Percentiles rank a stretch among this genome's conserved stretches.
These are phyloP conservation scores for Disparrhopalites patrizii DNA, from an alignment of 2,888 invertebrate species.

Conservation along the genomic window DNA sequence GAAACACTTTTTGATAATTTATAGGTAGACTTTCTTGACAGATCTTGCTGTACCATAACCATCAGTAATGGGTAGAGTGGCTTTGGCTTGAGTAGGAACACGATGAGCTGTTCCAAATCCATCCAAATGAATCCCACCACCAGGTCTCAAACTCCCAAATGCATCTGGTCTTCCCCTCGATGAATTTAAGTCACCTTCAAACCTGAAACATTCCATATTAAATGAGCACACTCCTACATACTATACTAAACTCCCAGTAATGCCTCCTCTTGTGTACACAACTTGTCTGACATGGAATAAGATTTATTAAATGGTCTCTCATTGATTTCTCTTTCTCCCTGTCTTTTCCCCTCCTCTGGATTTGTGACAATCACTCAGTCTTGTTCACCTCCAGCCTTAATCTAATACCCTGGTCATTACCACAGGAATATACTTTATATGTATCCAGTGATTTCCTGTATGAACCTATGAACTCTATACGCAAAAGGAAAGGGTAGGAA, in stretches of 20 bases:
- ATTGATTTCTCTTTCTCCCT: constrained; percentile 11
- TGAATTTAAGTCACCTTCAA: constrained; percentile 34
- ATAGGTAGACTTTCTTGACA: constrained; percentile 49
- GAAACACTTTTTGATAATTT: constrained; percentile 35
- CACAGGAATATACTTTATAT: no score
- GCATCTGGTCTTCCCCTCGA: constrained; percentile 41
- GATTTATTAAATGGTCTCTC: constrained; percentile 23
- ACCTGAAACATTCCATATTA: constrained; percentile 21
- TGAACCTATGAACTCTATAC: no score
- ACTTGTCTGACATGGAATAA: no score
- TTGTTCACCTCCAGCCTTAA: background rate
- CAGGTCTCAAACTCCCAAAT: constrained; percentile 47
- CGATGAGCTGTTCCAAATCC: constrained; percentile 47
- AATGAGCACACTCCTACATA: no score
- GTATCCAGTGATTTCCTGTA: no score
- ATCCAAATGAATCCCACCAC: constrained; percentile 47
- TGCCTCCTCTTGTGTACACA: no score
- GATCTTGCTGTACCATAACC: constrained; percentile 48
- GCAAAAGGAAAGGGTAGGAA: no score
- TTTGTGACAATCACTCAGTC: constrained; percentile 20
- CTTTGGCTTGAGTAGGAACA: constrained; percentile 40
- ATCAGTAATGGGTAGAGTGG: constrained; percentile 45
- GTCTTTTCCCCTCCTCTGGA: background rate
- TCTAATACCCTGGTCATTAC: background rate
- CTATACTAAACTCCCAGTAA: no score